Evolutionary conservation across 2,888 invertebrate genomes (phyloP).

Genomic region (Acrobeloides nanus): DNA sequence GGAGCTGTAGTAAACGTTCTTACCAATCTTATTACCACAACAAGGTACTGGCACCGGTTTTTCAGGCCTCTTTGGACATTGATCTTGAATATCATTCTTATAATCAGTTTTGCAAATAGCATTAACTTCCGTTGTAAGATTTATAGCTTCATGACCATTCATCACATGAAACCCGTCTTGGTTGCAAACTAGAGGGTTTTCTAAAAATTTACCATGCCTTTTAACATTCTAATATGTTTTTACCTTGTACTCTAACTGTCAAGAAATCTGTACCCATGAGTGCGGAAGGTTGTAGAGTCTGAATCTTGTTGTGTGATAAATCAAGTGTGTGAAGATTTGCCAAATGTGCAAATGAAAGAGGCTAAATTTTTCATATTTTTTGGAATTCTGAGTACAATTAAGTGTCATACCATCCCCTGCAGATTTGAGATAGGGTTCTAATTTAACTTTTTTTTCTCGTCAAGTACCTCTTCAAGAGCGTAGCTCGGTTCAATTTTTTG

Average conservation of each 20-base stretch:
- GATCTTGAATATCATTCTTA: constrained; percentile 28
- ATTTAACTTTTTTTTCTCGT: too few species aligned
- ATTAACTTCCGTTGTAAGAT: constrained; percentile 49
- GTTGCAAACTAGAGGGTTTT: constrained; percentile 53
- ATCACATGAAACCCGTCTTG: constrained; percentile 53
- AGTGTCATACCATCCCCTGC: too few species aligned
- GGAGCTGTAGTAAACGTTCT: constrained; percentile 1
- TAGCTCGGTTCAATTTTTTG: too few species aligned
- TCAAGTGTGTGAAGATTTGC: constrained; percentile 82
- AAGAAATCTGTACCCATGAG: constrained; percentile 46
- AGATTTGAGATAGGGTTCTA: too few species aligned
- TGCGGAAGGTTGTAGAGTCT: constrained; percentile 37
- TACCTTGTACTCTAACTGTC: constrained; percentile 49
- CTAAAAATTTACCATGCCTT: constrained; percentile 22
- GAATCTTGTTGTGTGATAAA: constrained; percentile 69
- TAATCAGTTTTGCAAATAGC: constrained; percentile 43
- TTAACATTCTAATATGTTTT: neutral
- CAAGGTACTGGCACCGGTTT: constrained; percentile 32
- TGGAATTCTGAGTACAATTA: too few species aligned
- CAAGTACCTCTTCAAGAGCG: too few species aligned
- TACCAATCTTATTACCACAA: constrained; percentile 18
- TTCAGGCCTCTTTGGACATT: constrained; percentile 38
- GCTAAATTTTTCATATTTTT: constrained; percentile 23
- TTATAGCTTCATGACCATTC: constrained; percentile 51
- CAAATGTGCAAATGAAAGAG: constrained; percentile 66